Conservation (phyloP, 2,797 vertebrate species). For the Discoglossus pictus region DNA sequence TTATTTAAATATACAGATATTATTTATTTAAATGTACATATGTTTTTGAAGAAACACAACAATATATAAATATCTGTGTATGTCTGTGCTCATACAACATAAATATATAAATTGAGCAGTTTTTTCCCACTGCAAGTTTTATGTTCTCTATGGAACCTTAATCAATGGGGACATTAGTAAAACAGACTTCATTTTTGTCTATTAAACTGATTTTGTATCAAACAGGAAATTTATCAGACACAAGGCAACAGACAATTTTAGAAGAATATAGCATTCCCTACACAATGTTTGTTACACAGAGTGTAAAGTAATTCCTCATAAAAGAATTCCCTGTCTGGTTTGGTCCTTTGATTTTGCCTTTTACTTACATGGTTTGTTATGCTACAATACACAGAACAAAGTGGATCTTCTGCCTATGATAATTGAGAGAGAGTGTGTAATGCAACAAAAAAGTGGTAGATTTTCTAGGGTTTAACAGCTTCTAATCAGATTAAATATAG, state of each 20-base stretch:
- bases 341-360: conserved; percentile 24
- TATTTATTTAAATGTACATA: no score
- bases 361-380: conserved; percentile 40
- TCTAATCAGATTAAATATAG: conserved; percentile 38
- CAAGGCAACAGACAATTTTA: conserved; percentile 13
- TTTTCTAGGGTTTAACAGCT: conserved; percentile 43
- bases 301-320: conserved; percentile 6
- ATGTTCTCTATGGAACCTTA: no score
- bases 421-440: conserved; percentile 42
- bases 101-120: no score
- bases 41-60: no score
- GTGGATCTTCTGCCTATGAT: conserved; percentile 39
- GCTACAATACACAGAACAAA: conserved; percentile 50
- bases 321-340: conserved; percentile 17
- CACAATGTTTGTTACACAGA: background rate
- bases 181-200: no score
- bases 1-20: no score
- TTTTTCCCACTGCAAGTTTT: no score
- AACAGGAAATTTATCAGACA: background rate
- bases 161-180: no score
- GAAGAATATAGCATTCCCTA: conserved; percentile 21
- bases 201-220: background rate
- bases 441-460: conserved; percentile 38
- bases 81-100: no score
- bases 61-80: no score